Evolutionary conservation across 2,113 vertebrate species (phyloP), one percentile per base, ranked within the genome.

Genomic region (Gambusia holbrooki): DNA sequence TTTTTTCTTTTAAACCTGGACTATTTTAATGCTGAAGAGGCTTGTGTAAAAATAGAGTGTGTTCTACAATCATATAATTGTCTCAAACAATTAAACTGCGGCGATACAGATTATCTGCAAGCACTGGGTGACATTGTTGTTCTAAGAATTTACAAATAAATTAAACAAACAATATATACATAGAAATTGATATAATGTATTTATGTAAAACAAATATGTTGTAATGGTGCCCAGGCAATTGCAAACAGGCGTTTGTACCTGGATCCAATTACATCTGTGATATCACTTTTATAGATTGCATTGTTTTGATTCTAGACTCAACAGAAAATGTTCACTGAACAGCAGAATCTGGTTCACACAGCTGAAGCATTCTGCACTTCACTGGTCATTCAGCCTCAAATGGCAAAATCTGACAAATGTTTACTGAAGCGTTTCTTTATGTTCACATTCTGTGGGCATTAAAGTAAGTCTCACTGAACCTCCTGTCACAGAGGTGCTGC

Each of bases 361-460:
- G 51, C 7, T 64, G 45, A 75, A 33, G 54, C 40, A 66, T 27
- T 4, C 12, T 70, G 58, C 68, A 73, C 71, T 83, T 79, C 35
- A 80, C n/a, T 82, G 82, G 69, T 67, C 65, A 62, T 73, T 79
- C 62, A 42, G 27, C 51, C 79, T 22, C 65, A 45, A 61, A 74
- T 62, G 65, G 48, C 35, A 76, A 76, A 74, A 79, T 66, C 19
- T 84, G 79, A 71, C 81, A 81, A 77, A 76, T 1, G 35, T 71
- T 81, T 37, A 85, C 42, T 76, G 73, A 68, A 74, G 64, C 71
- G n/a, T 83, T 69, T 79, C 73, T 62, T 73, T 40, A 60, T 83
- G 58, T 63, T 27, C 11, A 70, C 5, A 37, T 27, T 66, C 15
- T 67, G 40, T 40, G 48, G 66, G 51, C 13, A 42, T 28, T 22